phyloP scores from a whole-genome alignment of 2,113 vertebrate genomes.

The Nasalis larvatus region DNA sequence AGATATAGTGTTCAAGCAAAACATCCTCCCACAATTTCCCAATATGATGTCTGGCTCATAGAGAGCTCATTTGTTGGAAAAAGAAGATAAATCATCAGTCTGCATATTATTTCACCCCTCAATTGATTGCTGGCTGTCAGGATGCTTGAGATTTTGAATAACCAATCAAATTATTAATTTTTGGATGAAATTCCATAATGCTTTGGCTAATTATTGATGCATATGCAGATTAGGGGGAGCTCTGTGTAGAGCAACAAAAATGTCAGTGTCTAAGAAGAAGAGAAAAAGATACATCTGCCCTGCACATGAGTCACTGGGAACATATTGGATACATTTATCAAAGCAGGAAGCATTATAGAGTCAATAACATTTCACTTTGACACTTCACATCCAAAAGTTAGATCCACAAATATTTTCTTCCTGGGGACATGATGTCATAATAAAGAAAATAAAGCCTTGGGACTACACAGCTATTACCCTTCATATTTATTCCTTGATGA shows the following conservation, averaged over 20 bases:
- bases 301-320: constrained; percentile 68
- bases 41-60: constrained; percentile 44
- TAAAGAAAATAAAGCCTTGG: constrained; percentile 64
- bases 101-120: constrained; percentile 32
- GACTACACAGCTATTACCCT: constrained; percentile 50
- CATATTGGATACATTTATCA: constrained; percentile 74
- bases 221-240: constrained; percentile 11
- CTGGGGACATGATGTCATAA: constrained; percentile 64
- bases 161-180: constrained; percentile 71
- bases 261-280: constrained; percentile 18
- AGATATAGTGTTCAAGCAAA: not conserved
- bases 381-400: constrained; percentile 73
- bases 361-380: constrained; percentile 69
- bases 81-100: constrained; percentile 41
- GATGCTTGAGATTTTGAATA: constrained; percentile 65
- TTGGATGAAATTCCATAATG: constrained; percentile 57
- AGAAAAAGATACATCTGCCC: not conserved
- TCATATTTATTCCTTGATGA: not conserved
- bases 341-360: constrained; percentile 59
- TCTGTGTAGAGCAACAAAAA: constrained; percentile 28
- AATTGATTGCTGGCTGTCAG: constrained; percentile 56
- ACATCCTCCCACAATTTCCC: not conserved
- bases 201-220: constrained; percentile 45
- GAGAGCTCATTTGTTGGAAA: constrained; percentile 50
- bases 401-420: constrained; percentile 75